These are phyloP conservation scores for Chromoteleia sp. DNA, from an alignment of 2,888 invertebrate genomes.

Conservation along the genomic window DNA sequence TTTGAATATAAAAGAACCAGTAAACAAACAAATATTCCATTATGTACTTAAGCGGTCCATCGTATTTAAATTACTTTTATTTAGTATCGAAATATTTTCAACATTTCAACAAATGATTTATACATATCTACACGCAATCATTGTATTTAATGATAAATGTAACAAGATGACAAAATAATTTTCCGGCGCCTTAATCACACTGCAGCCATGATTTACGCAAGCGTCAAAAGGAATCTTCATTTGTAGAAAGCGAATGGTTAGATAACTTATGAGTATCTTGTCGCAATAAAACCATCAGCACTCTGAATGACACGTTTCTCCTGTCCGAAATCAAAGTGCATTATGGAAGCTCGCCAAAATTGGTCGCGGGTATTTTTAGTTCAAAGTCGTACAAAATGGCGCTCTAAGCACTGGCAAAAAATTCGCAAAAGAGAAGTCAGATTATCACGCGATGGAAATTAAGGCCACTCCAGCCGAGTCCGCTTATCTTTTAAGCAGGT, in stretches of 20 bases:
- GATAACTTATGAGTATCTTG: slow-evolving; percentile 33
- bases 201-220: slow-evolving; percentile 21
- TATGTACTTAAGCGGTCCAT: too few species aligned
- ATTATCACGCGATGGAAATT: slow-evolving; percentile 69
- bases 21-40: too few species aligned
- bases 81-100: too few species aligned
- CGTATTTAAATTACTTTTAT: too few species aligned
- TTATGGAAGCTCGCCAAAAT: slow-evolving; percentile 62
- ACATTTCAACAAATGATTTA: neutral
- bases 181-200: slow-evolving; percentile 38
- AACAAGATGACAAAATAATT: slow-evolving; percentile 44
- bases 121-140: neutral
- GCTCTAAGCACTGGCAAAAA: slow-evolving; percentile 39
- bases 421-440: slow-evolving; percentile 34
- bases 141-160: slow-evolving; percentile 19
- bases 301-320: slow-evolving; percentile 47
- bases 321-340: slow-evolving; percentile 61
- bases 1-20: too few species aligned
- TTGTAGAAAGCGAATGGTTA: slow-evolving; percentile 51
- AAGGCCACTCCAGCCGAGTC: slow-evolving; percentile 62
- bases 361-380: slow-evolving; percentile 55
- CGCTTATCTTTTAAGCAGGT: slow-evolving; percentile 70
- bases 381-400: slow-evolving; percentile 44
- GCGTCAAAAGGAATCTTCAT: slow-evolving; percentile 57
- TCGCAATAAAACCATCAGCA: slow-evolving; percentile 52